phyloP scores from a whole-genome alignment of 2,888 invertebrate genomes.

The Pammene fasciana region DNA sequence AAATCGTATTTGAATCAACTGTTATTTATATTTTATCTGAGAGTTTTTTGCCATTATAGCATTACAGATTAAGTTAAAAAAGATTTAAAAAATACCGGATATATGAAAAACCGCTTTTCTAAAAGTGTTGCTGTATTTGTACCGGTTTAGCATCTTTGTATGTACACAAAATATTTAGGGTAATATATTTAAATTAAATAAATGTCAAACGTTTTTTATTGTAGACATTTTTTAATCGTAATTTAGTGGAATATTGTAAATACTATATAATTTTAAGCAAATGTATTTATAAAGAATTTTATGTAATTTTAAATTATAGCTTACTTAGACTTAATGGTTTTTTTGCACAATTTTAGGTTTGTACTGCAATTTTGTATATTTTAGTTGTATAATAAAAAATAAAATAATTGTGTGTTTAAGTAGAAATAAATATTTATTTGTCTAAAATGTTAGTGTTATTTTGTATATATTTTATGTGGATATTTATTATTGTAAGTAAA shows the following conservation, averaged over 20 bases:
- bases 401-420: constrained; percentile 33
- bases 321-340: constrained; percentile 35
- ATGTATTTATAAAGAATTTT: constrained; percentile 40
- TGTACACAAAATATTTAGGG: constrained; percentile 14
- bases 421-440: constrained; percentile 37
- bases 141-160: constrained; percentile 3
- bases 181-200: constrained; percentile 20
- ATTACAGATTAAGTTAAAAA: too few relatives aligned
- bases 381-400: constrained; percentile 11
- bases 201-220: constrained; percentile 34
- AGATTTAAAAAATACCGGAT: neutral
- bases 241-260: constrained; percentile 40
- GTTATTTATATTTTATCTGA: too few relatives aligned
- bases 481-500: too few relatives aligned
- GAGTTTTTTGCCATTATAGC: too few relatives aligned
- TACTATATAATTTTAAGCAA: constrained; percentile 39
- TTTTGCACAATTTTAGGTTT: constrained; percentile 41
- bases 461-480: neutral
- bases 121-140: neutral
- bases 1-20: too few relatives aligned
- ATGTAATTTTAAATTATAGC: constrained; percentile 37
- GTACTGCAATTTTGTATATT: constrained; percentile 34
- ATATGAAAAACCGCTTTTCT: neutral
- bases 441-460: constrained; percentile 16
- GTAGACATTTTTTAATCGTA: constrained; percentile 33